A percentile compares a stretch with the other conserved stretches of the same genome.
Conservation (phyloP, 1,140 invertebrate genomes). For the Littorina saxatilis region DNA sequence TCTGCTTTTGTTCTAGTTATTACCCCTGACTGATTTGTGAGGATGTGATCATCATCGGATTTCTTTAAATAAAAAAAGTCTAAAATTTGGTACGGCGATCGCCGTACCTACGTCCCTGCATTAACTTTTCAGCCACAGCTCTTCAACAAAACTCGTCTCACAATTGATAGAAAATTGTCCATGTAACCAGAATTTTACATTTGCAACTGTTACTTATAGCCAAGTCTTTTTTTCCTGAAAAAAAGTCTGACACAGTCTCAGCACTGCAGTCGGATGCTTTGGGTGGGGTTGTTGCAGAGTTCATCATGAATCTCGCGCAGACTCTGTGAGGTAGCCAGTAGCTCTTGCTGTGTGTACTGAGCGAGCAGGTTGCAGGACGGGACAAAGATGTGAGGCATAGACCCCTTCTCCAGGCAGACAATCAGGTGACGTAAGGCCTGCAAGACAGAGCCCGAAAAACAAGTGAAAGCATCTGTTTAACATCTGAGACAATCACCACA, state of each 20-base stretch:
- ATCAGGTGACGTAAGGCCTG: slow-evolving; percentile 40
- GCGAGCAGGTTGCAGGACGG: slow-evolving; percentile 45
- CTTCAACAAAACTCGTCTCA: background rate
- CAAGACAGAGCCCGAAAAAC: no score
- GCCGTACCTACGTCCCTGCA: background rate
- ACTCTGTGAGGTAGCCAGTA: slow-evolving; percentile 4
- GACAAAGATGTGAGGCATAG: slow-evolving; percentile 47
- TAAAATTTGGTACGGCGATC: no score
- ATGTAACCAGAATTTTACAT: background rate
- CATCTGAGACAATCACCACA: no score
- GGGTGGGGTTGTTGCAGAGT: slow-evolving; percentile 29
- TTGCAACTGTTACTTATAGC: background rate
- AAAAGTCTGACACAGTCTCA: background rate
- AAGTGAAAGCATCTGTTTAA: no score
- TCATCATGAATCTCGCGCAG: slow-evolving; percentile 45
- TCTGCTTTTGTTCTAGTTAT: no score
- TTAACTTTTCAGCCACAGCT: background rate
- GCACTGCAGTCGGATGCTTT: slow-evolving; percentile 45
- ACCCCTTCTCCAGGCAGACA: slow-evolving; percentile 36
- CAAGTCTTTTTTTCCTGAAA: no score
- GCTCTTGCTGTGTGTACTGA: slow-evolving; percentile 32
- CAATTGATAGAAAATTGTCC: background rate
- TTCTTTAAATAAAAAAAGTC: no score
- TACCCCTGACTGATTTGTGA: no score
- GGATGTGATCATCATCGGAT: no score